Percentiles rank a stretch among this genome's conserved stretches.
Evolutionary conservation across 2,113 vertebrate genomes (phyloP).

Genomic region (Gymnobelideus leadbeateri): DNA sequence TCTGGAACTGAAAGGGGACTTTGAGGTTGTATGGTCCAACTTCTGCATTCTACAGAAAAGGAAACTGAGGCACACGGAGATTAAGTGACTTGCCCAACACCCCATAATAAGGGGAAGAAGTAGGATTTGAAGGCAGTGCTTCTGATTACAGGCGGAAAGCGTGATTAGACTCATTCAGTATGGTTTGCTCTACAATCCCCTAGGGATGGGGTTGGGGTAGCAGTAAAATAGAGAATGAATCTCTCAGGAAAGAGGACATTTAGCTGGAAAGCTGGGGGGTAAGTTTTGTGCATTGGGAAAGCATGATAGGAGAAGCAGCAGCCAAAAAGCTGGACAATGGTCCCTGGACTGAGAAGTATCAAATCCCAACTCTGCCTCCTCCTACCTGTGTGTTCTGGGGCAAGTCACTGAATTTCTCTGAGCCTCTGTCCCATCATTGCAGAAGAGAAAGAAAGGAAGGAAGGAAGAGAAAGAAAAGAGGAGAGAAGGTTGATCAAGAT

Average conservation of each 20-base stretch:
- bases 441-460: no score
- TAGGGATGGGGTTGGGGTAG: background rate
- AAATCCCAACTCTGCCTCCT: background rate
- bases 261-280: background rate
- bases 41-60: background rate
- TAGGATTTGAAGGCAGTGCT: background rate
- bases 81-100: background rate
- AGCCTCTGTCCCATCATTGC: background rate
- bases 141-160: background rate
- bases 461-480: no score
- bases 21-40: background rate
- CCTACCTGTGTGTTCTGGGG: background rate
- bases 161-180: background rate
- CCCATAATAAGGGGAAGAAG: background rate
- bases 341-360: background rate
- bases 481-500: background rate
- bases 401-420: background rate
- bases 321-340: background rate
- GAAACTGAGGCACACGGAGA: background rate
- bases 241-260: background rate
- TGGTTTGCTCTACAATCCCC: background rate
- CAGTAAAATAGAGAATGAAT: background rate
- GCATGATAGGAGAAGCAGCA: background rate
- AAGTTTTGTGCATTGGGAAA: background rate
- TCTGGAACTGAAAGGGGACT: no score